A percentile compares a stretch with the other conserved stretches of the same genome.
Evolutionary conservation across 92 coral and sea anemone species (phyloP).

Genomic region (Zoanthus solanderi): DNA sequence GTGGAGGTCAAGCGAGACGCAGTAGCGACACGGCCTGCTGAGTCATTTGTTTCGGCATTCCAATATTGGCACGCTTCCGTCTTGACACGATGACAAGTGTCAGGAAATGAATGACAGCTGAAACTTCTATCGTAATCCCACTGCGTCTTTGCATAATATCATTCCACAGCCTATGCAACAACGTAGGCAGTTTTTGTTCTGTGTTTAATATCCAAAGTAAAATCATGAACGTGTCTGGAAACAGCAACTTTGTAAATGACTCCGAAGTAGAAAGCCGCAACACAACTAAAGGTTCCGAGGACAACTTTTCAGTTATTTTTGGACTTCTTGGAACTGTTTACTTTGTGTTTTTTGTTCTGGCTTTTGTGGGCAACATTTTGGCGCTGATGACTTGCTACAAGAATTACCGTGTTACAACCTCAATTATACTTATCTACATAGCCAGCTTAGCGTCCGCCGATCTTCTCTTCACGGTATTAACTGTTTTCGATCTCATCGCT

Average conservation of each 20-base stretch:
- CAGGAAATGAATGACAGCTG: neutral
- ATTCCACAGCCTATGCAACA: too few relatives aligned
- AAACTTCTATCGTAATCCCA: too few relatives aligned
- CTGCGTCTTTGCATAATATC: too few relatives aligned
- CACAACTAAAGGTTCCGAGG: conserved; percentile 1
- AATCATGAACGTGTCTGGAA: neutral
- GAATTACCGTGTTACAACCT: conserved; percentile 77
- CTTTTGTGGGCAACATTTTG: conserved; percentile 58
- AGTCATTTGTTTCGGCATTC: neutral
- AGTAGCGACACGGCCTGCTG: neutral
- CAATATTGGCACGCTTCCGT: neutral
- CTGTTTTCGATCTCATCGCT: conserved; percentile 72
- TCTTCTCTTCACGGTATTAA: conserved; percentile 73
- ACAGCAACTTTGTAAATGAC: neutral
- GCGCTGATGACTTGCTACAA: conserved; percentile 84
- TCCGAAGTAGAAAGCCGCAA: neutral
- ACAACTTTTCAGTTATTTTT: neutral
- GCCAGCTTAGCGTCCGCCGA: conserved; percentile 88
- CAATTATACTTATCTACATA: conserved; percentile 85
- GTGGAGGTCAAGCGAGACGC: too few relatives aligned
- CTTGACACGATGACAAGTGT: neutral
- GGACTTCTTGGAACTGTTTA: conserved; percentile 33
- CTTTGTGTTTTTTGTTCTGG: conserved; percentile 7
- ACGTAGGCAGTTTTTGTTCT: too few relatives aligned
- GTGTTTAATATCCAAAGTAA: neutral